A percentile compares a stretch with the other conserved stretches of the same genome.
Evolutionary conservation across 2,113 vertebrate genomes (phyloP).

Genomic region (Sapayoa aenigma): DNA sequence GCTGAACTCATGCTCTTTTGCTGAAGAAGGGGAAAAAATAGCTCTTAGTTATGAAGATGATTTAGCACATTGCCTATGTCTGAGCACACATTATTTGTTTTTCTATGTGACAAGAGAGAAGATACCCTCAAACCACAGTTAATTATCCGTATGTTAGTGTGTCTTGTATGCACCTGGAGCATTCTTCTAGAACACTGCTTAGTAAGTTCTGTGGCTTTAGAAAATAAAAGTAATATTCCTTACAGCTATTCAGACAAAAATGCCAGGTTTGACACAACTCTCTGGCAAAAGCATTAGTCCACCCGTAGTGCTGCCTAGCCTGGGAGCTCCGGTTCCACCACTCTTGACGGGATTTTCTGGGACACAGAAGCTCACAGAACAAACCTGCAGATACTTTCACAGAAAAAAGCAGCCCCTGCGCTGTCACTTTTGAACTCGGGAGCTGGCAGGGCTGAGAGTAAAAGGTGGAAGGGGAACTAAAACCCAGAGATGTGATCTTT

Average conservation of each 20-base stretch:
- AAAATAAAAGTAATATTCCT: neutral
- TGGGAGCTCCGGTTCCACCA: neutral
- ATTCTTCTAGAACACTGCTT: neutral
- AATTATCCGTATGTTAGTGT: neutral
- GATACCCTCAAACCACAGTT: neutral
- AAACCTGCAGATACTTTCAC: neutral
- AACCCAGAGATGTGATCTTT: neutral
- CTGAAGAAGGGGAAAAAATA: neutral
- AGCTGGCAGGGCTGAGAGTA: neutral
- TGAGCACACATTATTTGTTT: neutral
- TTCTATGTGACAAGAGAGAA: neutral
- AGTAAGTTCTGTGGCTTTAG: neutral
- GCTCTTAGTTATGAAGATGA: neutral
- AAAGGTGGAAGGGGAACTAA: neutral
- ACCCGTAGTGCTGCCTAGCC: neutral
- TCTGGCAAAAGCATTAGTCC: neutral
- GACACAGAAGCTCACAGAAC: neutral
- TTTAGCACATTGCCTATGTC: neutral
- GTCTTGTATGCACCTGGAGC: neutral
- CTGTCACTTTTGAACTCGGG: fast-evolving
- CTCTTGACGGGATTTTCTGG: neutral
- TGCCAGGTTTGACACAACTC: neutral
- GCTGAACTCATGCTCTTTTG: slow-evolving; percentile 73
- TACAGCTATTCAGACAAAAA: neutral
- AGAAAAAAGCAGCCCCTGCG: neutral